phyloP scores from a whole-genome alignment of 2,888 invertebrate genomes.

The Nemotelus pantherinus region DNA sequence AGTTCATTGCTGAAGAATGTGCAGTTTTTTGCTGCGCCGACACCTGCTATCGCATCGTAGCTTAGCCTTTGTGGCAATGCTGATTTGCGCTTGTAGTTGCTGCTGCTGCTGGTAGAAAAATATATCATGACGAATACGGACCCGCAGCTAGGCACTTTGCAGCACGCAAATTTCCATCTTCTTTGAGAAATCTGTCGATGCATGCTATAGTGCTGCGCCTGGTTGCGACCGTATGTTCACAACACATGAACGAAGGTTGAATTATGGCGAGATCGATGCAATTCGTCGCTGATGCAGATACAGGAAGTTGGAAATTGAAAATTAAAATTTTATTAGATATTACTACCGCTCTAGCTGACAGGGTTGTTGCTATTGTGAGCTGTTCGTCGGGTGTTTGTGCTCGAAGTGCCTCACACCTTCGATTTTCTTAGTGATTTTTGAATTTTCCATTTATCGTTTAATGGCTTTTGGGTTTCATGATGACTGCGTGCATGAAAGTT shows the following conservation, averaged over 20 bases:
- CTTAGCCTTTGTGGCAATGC: too few relatives aligned
- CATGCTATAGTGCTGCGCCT: too few relatives aligned
- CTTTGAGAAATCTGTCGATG: too few relatives aligned
- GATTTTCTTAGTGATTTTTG: background rate
- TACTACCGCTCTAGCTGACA: background rate
- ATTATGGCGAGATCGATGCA: background rate
- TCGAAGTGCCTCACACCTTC: background rate
- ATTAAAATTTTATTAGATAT: slow-evolving; percentile 22
- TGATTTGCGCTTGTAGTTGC: background rate
- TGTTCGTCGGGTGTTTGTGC: too few relatives aligned
- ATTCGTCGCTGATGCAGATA: background rate
- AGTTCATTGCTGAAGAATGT: slow-evolving; percentile 38
- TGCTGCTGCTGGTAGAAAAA: background rate
- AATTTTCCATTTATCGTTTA: background rate
- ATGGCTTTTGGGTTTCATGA: background rate
- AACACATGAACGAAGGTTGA: too few relatives aligned
- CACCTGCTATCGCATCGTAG: background rate
- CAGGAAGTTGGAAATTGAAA: slow-evolving; percentile 29
- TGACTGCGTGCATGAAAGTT: background rate
- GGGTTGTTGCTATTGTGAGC: background rate
- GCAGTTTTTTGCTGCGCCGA: background rate
- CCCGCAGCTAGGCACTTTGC: background rate
- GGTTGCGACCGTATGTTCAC: too few relatives aligned
- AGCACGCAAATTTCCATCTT: background rate
- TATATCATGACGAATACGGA: background rate